phyloP scores from a whole-genome alignment of 2,888 invertebrate genomes.

The Drosophila algonquin region DNA sequence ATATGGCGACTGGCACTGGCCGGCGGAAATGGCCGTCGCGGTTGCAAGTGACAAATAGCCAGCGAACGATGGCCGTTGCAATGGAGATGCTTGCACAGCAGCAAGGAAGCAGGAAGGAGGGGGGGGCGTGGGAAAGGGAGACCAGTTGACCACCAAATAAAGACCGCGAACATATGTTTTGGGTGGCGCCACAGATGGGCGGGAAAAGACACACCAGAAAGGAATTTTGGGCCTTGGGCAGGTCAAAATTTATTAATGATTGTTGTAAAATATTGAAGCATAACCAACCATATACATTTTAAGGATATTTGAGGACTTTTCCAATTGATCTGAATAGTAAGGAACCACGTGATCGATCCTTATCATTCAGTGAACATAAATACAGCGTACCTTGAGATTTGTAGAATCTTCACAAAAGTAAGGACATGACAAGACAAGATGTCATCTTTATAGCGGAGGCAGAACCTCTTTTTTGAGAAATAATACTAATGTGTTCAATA shows the following conservation, averaged over 20 bases:
- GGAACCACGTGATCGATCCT: no score
- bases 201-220: not conserved
- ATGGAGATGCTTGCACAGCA: not conserved
- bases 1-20: constrained; percentile 43
- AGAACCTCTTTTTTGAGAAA: no score
- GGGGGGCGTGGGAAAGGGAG: not conserved
- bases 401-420: no score
- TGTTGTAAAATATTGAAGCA: no score
- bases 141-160: constrained; percentile 76
- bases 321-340: no score
- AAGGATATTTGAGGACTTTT: no score
- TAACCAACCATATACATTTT: no score
- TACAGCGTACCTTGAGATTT: no score
- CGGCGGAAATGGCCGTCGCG: constrained; percentile 67
- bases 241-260: not conserved
- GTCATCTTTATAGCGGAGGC: no score
- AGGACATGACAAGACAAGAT: no score
- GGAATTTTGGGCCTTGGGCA: not conserved
- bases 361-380: no score
- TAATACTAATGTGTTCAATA: no score
- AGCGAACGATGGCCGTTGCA: constrained; percentile 26
- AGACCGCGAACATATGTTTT: constrained; percentile 82
- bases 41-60: constrained; percentile 80
- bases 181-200: constrained; percentile 46
- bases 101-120: not conserved